Evolutionary conservation across 1,140 invertebrate species (phyloP), one percentile per base, ranked within the genome.

Genomic region (Nasonia longicornis): DNA sequence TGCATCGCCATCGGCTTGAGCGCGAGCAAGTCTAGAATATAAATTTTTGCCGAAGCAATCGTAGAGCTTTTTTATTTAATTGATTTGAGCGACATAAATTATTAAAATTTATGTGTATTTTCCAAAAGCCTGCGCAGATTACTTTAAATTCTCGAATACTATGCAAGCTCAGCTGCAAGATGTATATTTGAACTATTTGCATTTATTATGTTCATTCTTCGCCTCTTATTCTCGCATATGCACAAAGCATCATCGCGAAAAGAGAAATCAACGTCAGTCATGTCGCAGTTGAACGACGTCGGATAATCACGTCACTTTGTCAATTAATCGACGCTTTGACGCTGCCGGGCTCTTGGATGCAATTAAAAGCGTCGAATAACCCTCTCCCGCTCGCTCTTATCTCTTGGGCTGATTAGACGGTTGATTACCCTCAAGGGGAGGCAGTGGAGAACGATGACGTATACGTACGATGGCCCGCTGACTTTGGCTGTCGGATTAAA

Each of bases 261-360:
- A 35, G 58, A n/a, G 11, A 63, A 20, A n/a, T 63, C 38, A 42
- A 42, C 38, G 38, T 42, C 38, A 42, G 38, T 42, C 38, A 42
- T 42, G 38, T 42, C 38, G 7, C 38, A 42, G 38, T 42, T 1
- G 38, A 42, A 42, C 38, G 7, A 71, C 69, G 69, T 42, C 69
- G 31, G 69, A 71, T 71, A 71, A 42, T 72, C 35, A 20, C 20
- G 70, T 72, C 26, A 72, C 16, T 45, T 45, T 22, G 38, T 22
- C 35, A 72, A 72, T 72, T 72, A 72, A 45, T 48, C 11, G 38
- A 16, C 20, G 6, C 35, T 72, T 22, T 45, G 3, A 26, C 26
- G 66, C 66, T 22, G 3, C 4, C 16, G 11, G 8, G 31, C 70
- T 45, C 38, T 22, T 72, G 8, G 42, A 72, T n/a, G 70, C 70